Evolutionary conservation across 2,888 invertebrate species (phyloP), one percentile per base, ranked within the genome.

Genomic region (Oconnorella tubifera): DNA sequence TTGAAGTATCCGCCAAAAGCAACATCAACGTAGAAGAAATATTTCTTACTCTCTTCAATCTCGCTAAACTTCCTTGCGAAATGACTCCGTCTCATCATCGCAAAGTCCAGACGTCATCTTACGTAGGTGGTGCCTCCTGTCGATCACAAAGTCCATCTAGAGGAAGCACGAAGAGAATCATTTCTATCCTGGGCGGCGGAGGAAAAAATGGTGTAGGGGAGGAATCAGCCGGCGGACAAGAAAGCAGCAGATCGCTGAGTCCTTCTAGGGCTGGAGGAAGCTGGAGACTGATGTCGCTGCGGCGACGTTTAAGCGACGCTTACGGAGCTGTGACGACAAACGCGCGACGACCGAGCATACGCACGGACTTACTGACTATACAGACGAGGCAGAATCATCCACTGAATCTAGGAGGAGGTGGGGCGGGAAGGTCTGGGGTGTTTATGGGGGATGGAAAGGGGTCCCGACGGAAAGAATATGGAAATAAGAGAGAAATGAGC

Each of bases 241-340:
- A n/a, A 10, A 57, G n/a, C 65, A 1, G 31, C 19, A 67, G 72
- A 23, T 25, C 25, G 4, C 27, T 14, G 10, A n/a, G 2, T 2
- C 28, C 25, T 10, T 10, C 53, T 6, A 19, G 4, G 10, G 14
- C 25, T 4, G 40, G 63, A 23, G 67, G 72, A 27, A 66, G 65
- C 67, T 50, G 68, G 69, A 32, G 66, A 66, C n/a, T 70, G 4
- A 84, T 92, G 62, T 90, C 90, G 56, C 90, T 92, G 70, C 90
- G 91, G 75, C 89, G 91, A 75, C 85, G 91, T 66, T 86, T 90
- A 60, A 83, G 91, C 72, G 92, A 92, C 77, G 92, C 92, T 1
- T 91, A 91, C 76, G 92, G 92, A 2, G 90, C 91, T 3, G 90
- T 92, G 27, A 90, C 91, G n/a, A 90, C 91, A 1, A 91, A 91